Conservation (phyloP, 2,113 vertebrate species). For the Pachypanchax playfairii region DNA sequence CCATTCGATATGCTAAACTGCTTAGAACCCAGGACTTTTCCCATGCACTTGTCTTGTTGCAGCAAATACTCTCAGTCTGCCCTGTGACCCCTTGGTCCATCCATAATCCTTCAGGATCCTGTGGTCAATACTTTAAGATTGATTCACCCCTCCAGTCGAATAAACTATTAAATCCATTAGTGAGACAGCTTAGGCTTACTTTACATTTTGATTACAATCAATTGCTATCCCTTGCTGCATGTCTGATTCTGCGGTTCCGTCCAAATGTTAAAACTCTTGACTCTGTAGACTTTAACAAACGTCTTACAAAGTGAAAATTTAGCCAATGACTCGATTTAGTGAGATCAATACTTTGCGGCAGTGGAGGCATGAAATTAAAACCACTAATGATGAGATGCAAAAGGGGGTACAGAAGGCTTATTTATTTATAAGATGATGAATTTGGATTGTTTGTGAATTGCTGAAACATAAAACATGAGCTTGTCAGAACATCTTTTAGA, state of each 20-base stretch:
- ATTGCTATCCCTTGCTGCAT: slow-evolving; percentile 47
- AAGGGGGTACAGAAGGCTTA: slow-evolving; percentile 53
- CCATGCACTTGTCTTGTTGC: slow-evolving; percentile 33
- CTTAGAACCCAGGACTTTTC: slow-evolving; percentile 58
- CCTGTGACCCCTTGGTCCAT: slow-evolving; percentile 54
- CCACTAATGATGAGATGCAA: slow-evolving; percentile 64
- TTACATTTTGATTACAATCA: slow-evolving; percentile 79
- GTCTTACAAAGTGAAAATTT: slow-evolving; percentile 24
- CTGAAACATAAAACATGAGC: slow-evolving; percentile 50
- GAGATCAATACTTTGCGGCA: slow-evolving; percentile 48
- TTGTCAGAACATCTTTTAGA: background rate
- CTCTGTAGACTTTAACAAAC: background rate
- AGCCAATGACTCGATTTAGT: slow-evolving; percentile 16
- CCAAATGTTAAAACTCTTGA: slow-evolving; percentile 41
- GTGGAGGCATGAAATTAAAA: slow-evolving; percentile 47
- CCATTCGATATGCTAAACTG: slow-evolving; percentile 74
- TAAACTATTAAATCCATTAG: slow-evolving; percentile 81
- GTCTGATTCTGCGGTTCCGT: slow-evolving; percentile 33
- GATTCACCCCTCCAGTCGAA: slow-evolving; percentile 78
- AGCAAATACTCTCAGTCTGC: slow-evolving; percentile 35
- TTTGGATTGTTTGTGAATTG: slow-evolving; percentile 49
- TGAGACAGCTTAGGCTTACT: slow-evolving; percentile 62
- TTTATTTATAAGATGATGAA: slow-evolving; percentile 47
- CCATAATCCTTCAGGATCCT: slow-evolving; percentile 72
- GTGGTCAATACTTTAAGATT: slow-evolving; percentile 75